Evolutionary conservation across 2,113 vertebrate species (phyloP).

Genomic region (Grantiella picta): DNA sequence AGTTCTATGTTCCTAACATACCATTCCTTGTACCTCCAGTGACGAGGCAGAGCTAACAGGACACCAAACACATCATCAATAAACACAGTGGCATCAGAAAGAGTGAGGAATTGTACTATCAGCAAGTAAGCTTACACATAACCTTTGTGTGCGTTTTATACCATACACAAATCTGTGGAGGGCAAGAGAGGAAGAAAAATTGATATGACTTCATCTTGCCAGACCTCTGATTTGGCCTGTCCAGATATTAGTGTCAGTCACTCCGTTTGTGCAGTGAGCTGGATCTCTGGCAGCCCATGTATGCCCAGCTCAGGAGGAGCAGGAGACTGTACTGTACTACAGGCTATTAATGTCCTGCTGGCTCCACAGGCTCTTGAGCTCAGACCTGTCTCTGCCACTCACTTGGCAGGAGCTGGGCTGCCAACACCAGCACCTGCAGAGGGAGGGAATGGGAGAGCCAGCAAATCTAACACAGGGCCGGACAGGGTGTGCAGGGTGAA

Average conservation of each 20-base stretch:
- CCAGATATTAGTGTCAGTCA: slow-evolving; percentile 16
- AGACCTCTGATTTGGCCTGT: background rate
- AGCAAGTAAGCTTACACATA: background rate
- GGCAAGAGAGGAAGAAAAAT: background rate
- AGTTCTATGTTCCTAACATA: background rate
- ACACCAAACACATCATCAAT: background rate
- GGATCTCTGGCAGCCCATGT: background rate
- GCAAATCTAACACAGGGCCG: background rate
- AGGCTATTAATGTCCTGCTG: slow-evolving; percentile 14
- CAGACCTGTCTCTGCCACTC: slow-evolving; percentile 44
- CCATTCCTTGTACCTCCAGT: background rate
- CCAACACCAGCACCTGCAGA: background rate
- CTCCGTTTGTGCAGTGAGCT: background rate
- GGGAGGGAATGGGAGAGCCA: background rate
- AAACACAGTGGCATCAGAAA: background rate
- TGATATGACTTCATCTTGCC: background rate
- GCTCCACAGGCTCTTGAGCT: background rate
- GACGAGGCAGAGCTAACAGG: background rate
- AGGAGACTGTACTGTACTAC: background rate
- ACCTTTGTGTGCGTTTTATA: background rate
- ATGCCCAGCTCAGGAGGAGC: background rate
- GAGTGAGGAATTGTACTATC: background rate
- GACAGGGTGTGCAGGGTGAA: background rate
- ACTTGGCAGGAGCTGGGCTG: background rate
- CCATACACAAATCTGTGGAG: background rate